Percentiles rank a stretch among this genome's conserved stretches.
phyloP scores from a whole-genome alignment of 2,888 invertebrate species.

The Carterocephalus palaemon region DNA sequence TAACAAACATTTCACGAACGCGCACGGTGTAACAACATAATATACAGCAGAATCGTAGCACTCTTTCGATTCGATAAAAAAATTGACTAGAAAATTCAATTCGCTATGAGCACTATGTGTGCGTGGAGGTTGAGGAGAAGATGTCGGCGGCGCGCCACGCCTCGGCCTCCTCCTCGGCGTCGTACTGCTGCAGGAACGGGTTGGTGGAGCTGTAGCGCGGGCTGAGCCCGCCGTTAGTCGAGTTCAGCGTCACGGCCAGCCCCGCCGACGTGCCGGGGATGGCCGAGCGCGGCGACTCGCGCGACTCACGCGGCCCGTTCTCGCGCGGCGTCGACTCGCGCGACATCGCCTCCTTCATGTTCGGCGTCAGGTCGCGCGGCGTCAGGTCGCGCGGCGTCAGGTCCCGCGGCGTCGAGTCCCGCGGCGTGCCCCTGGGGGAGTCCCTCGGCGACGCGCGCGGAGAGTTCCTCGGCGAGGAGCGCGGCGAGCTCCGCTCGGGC shows the following conservation, averaged over 20 bases:
- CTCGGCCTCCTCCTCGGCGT: conserved; percentile 72
- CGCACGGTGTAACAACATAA: conserved; percentile 73
- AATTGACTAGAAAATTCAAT: conserved; percentile 79
- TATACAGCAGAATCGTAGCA: conserved; percentile 75
- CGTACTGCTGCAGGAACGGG: conserved; percentile 80
- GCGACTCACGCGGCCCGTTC: conserved; percentile 49
- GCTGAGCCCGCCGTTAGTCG: conserved; percentile 43
- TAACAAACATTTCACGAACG: conserved; percentile 70
- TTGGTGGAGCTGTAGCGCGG: conserved; percentile 77
- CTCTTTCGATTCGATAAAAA: conserved; percentile 74
- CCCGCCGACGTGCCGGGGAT: conserved; percentile 81
- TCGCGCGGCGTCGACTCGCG: conserved; percentile 46
- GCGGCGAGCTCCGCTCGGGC: conserved; percentile 62
- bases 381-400: conserved; percentile 50
- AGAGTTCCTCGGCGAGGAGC: conserved; percentile 66
- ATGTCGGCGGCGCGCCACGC: conserved; percentile 71
- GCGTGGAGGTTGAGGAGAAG: conserved; percentile 69
- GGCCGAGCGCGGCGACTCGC: conserved; percentile 59
- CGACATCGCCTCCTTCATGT: conserved; percentile 43
- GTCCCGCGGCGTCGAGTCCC: conserved; percentile 39
- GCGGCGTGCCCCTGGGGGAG: conserved; percentile 51
- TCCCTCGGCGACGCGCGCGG: conserved; percentile 63
- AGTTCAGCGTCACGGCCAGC: conserved; percentile 80
- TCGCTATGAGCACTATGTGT: conserved; percentile 72
- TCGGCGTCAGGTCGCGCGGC: conserved; percentile 30